Evolutionary conservation across 2,888 invertebrate species (phyloP).

Genomic region (Minunthozetes semirufus): DNA sequence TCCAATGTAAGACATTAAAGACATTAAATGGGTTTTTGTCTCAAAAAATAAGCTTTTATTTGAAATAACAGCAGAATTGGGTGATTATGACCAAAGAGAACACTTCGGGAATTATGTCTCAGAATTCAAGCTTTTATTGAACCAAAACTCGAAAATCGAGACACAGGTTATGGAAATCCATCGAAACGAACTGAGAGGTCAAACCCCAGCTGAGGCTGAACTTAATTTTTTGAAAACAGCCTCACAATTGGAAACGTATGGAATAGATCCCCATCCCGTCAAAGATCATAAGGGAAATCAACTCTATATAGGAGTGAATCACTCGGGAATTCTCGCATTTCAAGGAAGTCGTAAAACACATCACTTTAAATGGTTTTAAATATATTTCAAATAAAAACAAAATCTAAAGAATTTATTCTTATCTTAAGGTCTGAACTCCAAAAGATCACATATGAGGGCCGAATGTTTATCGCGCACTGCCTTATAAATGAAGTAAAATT

Average conservation of each 20-base stretch:
- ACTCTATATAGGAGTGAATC: slow-evolving; percentile 88
- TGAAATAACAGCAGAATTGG: slow-evolving; percentile 71
- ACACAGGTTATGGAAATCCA: slow-evolving; percentile 88
- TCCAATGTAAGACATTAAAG: slow-evolving; percentile 82
- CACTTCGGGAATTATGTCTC: slow-evolving; percentile 83
- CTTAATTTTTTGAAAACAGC: slow-evolving; percentile 83
- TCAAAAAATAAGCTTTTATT: too few relatives aligned
- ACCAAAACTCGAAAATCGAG: slow-evolving; percentile 85
- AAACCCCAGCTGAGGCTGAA: slow-evolving; percentile 79
- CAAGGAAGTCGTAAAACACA: slow-evolving; percentile 86
- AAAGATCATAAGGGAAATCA: slow-evolving; percentile 91
- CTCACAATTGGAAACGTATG: slow-evolving; percentile 87
- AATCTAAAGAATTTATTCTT: neutral
- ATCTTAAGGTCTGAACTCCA: slow-evolving; percentile 54
- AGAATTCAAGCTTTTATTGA: slow-evolving; percentile 79
- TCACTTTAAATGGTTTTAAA: slow-evolving; percentile 80
- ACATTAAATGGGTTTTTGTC: too few relatives aligned
- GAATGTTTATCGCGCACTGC: slow-evolving; percentile 93
- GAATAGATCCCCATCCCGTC: slow-evolving; percentile 94
- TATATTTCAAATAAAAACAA: neutral
- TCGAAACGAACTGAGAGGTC: slow-evolving; percentile 74
- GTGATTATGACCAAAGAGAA: slow-evolving; percentile 82
- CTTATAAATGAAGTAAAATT: slow-evolving; percentile 84
- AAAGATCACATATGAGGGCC: slow-evolving; percentile 92
- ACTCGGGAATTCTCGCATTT: slow-evolving; percentile 88